phyloP scores from a whole-genome alignment of 2,797 vertebrate genomes.

The Enteromius afrohamiltoni region DNA sequence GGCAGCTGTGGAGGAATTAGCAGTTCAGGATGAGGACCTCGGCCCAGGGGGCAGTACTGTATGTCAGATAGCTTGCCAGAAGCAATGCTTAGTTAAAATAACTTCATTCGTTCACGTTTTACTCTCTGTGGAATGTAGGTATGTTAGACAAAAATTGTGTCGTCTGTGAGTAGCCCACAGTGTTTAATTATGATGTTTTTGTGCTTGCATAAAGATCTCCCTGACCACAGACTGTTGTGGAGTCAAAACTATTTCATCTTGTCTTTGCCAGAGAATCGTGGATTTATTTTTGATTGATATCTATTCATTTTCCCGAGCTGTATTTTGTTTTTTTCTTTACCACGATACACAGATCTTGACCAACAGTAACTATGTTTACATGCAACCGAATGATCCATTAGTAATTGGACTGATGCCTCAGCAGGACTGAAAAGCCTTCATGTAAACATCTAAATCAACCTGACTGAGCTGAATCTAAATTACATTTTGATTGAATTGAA shows the following conservation, averaged over 20 bases:
- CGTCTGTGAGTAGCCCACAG: neutral
- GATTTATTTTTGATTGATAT: slow-evolving; percentile 9
- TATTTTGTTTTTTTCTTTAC: neutral
- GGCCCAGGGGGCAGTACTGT: neutral
- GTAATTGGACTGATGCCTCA: neutral
- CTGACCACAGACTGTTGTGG: slow-evolving; percentile 20
- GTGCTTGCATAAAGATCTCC: slow-evolving; percentile 2
- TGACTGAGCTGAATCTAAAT: neutral
- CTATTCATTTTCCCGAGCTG: neutral
- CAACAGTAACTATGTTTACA: neutral
- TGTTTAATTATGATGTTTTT: slow-evolving; percentile 7
- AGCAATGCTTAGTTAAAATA: neutral
- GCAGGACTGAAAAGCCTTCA: neutral
- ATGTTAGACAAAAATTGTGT: too few species aligned
- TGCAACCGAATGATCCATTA: neutral
- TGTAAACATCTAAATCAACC: neutral
- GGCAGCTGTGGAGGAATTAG: slow-evolving; percentile 1
- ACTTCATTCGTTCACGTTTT: neutral
- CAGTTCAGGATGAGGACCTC: neutral
- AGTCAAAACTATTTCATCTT: slow-evolving; percentile 13
- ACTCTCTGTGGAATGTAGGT: neutral
- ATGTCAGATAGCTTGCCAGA: slow-evolving; percentile 15
- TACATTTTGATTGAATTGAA: neutral
- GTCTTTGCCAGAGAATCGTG: neutral
- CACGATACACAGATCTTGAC: neutral